These are phyloP conservation scores for Myiozetetes cayanensis DNA, from an alignment of 2,113 vertebrate genomes.

Conservation along the genomic window DNA sequence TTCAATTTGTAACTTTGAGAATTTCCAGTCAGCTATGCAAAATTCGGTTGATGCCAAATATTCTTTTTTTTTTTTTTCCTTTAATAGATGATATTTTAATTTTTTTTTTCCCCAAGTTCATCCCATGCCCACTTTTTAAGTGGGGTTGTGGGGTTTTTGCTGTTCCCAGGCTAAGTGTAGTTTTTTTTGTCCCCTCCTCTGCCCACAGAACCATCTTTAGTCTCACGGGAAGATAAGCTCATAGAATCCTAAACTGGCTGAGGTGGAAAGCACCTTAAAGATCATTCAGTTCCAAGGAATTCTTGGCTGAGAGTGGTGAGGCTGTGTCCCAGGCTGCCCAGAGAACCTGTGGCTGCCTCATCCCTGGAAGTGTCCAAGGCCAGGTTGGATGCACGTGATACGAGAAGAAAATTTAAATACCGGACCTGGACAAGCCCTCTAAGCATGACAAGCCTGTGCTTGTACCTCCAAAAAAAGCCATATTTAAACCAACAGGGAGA, in stretches of 20 bases:
- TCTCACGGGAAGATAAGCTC: rapidly evolving
- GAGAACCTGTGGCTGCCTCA: neutral
- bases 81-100: neutral
- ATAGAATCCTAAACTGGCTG: neutral
- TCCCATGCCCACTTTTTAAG: rapidly evolving
- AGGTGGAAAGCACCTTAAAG: neutral
- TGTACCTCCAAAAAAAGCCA: rapidly evolving
- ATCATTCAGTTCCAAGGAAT: neutral
- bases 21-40: neutral
- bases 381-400: rapidly evolving
- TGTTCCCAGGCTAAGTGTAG: neutral
- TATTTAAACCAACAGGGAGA: neutral
- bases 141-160: neutral
- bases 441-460: rapidly evolving
- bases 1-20: neutral
- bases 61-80: neutral
- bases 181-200: neutral
- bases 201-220: neutral
- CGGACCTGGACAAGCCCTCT: neutral
- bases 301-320: rapidly evolving
- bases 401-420: neutral
- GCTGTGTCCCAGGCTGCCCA: neutral
- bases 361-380: neutral
- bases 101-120: neutral
- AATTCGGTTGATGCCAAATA: neutral